Evolutionary conservation across 2,113 vertebrate genomes (phyloP), one percentile per base, ranked within the genome.

Genomic region (Pipra filicauda): DNA sequence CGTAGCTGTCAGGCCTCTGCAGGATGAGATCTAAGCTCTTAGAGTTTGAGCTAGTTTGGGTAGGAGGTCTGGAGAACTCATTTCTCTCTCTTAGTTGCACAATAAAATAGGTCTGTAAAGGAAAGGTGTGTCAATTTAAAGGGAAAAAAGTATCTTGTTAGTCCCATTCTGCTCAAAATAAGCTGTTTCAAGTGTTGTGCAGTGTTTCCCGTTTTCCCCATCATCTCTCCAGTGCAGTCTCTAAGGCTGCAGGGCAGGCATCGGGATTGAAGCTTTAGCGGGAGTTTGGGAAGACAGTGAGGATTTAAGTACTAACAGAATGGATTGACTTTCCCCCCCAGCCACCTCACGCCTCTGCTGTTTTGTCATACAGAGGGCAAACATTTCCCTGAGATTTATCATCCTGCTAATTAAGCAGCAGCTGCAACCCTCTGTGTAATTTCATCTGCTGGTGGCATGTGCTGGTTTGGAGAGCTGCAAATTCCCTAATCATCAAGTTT

Each of bases 391-490:
- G 76, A 76, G 80, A 80, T 91, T 86, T 76, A 79, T 74, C 65
- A 70, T 49, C 51, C 69, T 66, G 41, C 49, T 88, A 94, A 91
- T 91, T 83, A 83, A 73, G 67, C 67, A 77, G 55, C 49, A 94
- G 73, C 92, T 87, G 77, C 73, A 74, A 21, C 59, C 55, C 41
- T 66, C 46, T 26, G 2, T 65, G 65, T 74, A 66, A 94, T 77
- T 93, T 84, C 55, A 66, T 81, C 70, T 62, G 37, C 46, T 72
- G 20, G 70, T 70, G 65, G 49, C 43, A 35, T 48, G 59, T 12
- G 9, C 0, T 0, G 35, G 27, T 46, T 89, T 62, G 65, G 27
- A 91, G 76, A 83, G 30, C 80, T 77, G 76, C 46, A 69, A 55
- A 62, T 66, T 89, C 55, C 31, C 69, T 44, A 5, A 11, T 89